Base-by-base conservation (phyloP, 2,113 vertebrate genomes). In the Gobius niger region DNA sequence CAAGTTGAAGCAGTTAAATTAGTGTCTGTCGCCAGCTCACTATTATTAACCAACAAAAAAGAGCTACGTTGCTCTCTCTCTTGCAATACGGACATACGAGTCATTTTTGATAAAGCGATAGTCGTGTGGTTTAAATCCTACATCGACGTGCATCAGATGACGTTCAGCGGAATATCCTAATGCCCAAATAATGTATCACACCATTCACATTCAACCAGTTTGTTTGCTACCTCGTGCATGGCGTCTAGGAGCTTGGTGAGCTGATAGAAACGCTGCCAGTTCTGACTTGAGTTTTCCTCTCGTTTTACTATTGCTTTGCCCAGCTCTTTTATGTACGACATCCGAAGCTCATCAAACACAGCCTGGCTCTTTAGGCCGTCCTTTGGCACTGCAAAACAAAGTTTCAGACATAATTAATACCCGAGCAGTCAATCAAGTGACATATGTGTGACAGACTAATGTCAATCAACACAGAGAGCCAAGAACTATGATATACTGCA, bases 251-350 rank as follows among this genome's bases (percentile, higher is more conserved):
- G 93, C 85, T 98, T 99, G 49, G 98, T 99, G 89, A 99, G 96
- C 81, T 99, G 98, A 86, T 99, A 99, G 91, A 99, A 99, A 24
- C 98, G 92, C 80, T 99, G 96, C 98, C 98, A 99, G 94, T 99
- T 99, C 93, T 99, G 96, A 90, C 97, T 99, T 59, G 98, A 98
- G 91, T 97, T 99, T 91, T 97, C 96, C 87, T 99, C 96, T 59
- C 96, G 93, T 90, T 97, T 98, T 83, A 98, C 97, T 1, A 99
- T 99, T 91, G 98, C 97, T 91, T 98, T 99, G 46, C 97, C 96
- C 81, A 99, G 93, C 90, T 99, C 98, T 88, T 98, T 99, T 71
- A 99, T 98, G 90, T 99, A 99, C 0, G 96, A 97, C 96, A 99
- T 99, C 40, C 98, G 94, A 13, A 99, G 96, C 87, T 99, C 98